phyloP scores from a whole-genome alignment of 2,113 vertebrate species.

The Lota lota region DNA sequence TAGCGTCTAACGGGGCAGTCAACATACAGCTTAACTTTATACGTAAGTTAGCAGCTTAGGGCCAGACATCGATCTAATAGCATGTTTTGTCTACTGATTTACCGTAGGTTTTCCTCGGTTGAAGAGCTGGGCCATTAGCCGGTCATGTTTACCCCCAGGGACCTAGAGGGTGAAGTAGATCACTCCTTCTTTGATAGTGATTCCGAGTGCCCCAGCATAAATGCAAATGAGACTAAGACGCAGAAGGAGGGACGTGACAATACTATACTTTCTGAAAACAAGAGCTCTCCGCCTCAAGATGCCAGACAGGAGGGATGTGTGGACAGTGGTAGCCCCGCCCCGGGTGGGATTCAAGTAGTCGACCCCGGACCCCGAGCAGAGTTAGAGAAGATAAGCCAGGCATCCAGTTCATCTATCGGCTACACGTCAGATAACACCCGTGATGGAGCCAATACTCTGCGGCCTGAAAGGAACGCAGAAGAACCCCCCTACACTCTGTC shows the following conservation, averaged over 20 bases:
- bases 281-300: neutral
- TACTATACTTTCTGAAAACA: neutral
- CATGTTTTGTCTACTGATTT: too few relatives aligned
- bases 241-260: neutral
- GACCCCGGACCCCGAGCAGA: neutral
- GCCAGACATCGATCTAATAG: too few relatives aligned
- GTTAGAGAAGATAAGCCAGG: slow-evolving; percentile 1
- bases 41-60: too few relatives aligned
- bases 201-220: slow-evolving; percentile 60
- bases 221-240: slow-evolving; percentile 37
- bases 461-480: slow-evolving; percentile 42
- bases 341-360: too few relatives aligned
- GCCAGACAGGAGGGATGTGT: neutral
- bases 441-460: slow-evolving; percentile 2
- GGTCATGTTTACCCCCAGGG: slow-evolving; percentile 77
- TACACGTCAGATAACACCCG: slow-evolving; percentile 12
- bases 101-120: neutral
- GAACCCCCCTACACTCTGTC: slow-evolving; percentile 26
- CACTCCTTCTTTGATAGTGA: slow-evolving; percentile 96
- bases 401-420: slow-evolving; percentile 10
- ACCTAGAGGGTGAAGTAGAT: slow-evolving; percentile 87
- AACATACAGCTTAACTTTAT: too few relatives aligned
- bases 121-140: neutral
- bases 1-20: too few relatives aligned
- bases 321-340: neutral